A percentile compares a stretch with the other conserved stretches of the same genome.
Evolutionary conservation across 2,797 vertebrate genomes (phyloP).

Genomic region (Helicolenus hilgendorfi): DNA sequence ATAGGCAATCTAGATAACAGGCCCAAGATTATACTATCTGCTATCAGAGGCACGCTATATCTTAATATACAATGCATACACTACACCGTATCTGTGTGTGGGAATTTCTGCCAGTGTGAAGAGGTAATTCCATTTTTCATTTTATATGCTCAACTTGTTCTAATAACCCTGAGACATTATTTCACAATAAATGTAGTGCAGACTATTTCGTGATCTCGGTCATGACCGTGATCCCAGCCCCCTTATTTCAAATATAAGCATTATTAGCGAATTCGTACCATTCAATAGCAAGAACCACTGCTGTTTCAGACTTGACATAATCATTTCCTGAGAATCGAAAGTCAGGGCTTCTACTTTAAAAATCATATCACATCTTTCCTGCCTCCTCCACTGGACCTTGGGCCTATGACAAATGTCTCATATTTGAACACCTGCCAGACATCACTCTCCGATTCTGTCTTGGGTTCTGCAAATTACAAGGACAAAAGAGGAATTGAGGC

Average conservation of each 20-base stretch:
- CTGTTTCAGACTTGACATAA: constrained; percentile 36
- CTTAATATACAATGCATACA: constrained; percentile 49
- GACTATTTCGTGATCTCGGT: constrained; percentile 15
- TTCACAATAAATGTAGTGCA: constrained; percentile 35
- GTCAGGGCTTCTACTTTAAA: constrained; percentile 40
- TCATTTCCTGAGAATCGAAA: constrained; percentile 45
- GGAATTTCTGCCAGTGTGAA: constrained; percentile 27
- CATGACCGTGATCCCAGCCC: constrained; percentile 12
- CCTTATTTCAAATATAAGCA: constrained; percentile 50
- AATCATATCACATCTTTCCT: constrained; percentile 69
- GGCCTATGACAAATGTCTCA: constrained; percentile 63
- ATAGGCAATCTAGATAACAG: constrained; percentile 63
- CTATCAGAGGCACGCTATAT: constrained; percentile 35
- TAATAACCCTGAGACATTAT: constrained; percentile 55
- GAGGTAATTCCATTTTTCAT: constrained; percentile 63
- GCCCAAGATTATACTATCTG: constrained; percentile 57
- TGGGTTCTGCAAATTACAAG: constrained; percentile 49
- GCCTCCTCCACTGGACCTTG: constrained; percentile 45
- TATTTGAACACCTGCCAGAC: constrained; percentile 66
- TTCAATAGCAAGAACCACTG: constrained; percentile 6
- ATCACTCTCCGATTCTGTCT: constrained; percentile 45
- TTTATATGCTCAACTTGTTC: constrained; percentile 51
- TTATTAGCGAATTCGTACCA: constrained; percentile 34
- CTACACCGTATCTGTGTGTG: background rate
- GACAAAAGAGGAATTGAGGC: constrained; percentile 27